Percentiles rank a stretch among this genome's conserved stretches.
phyloP scores from a whole-genome alignment of 2,797 vertebrate species.

The Lepilemur septentrionalis region DNA sequence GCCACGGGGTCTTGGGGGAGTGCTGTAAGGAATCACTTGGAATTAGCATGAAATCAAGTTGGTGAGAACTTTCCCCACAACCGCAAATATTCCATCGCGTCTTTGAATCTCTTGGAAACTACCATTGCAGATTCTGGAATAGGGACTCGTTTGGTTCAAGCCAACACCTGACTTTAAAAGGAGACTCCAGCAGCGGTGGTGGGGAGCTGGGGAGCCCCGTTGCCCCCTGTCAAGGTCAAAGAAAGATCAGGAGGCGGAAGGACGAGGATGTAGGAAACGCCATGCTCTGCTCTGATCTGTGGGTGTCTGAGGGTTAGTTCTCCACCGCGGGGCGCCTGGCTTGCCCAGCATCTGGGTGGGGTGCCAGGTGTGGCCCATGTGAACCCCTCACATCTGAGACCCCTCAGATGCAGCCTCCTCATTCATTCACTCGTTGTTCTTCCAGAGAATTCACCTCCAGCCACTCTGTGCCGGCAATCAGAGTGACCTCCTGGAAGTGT shows the following conservation, averaged over 20 bases:
- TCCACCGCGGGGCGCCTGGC: neutral
- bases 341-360: neutral
- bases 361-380: neutral
- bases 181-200: neutral
- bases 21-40: slow-evolving; percentile 46
- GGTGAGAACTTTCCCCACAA: slow-evolving; percentile 31
- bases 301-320: neutral
- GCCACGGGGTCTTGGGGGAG: slow-evolving; percentile 47
- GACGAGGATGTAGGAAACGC: no score
- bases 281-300: neutral
- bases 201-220: neutral
- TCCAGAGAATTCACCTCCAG: neutral
- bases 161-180: neutral
- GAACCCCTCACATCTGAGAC: neutral
- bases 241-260: neutral
- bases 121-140: neutral
- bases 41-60: slow-evolving; percentile 59
- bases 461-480: neutral
- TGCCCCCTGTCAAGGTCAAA: neutral
- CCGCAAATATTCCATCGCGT: neutral
- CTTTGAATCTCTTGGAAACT: neutral
- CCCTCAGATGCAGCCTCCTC: neutral
- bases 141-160: neutral
- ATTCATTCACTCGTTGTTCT: neutral
- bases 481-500: neutral